phyloP scores from a whole-genome alignment of 2,797 vertebrate species.

The Alcedo atthis region DNA sequence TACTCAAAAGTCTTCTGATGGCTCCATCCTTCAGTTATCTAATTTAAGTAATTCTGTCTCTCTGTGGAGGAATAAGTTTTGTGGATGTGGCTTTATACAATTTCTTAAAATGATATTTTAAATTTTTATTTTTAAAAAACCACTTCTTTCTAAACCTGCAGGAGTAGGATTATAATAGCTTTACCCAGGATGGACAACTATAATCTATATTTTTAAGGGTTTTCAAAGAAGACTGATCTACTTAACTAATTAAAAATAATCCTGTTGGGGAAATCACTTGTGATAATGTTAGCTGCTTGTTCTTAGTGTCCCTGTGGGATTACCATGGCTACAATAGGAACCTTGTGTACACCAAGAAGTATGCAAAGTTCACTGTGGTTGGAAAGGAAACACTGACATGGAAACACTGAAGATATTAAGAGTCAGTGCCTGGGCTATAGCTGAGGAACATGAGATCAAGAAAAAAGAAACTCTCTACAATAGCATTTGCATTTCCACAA shows the following conservation, averaged over 20 bases:
- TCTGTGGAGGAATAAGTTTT: neutral
- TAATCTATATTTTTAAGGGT: neutral
- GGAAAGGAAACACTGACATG: neutral
- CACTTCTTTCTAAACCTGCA: neutral
- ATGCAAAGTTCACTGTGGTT: neutral
- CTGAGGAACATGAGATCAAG: neutral
- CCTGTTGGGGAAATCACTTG: neutral
- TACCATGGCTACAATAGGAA: neutral
- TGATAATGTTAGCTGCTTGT: neutral
- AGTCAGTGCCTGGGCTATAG: accelerated
- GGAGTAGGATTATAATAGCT: neutral
- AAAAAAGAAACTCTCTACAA: neutral
- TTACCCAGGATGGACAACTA: neutral
- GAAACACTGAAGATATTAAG: neutral
- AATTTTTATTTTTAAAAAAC: neutral
- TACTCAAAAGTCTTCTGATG: neutral
- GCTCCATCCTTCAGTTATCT: neutral
- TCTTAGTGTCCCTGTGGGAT: neutral
- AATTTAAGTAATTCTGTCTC: neutral
- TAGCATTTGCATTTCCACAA: neutral
- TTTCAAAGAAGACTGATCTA: neutral
- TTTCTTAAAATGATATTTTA: neutral
- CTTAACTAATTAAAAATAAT: conserved; percentile 13
- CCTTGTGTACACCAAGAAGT: neutral
- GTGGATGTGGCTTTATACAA: neutral